These are phyloP conservation scores for Synergus itoensis DNA, from an alignment of 2,888 invertebrate genomes.

Conservation along the genomic window DNA sequence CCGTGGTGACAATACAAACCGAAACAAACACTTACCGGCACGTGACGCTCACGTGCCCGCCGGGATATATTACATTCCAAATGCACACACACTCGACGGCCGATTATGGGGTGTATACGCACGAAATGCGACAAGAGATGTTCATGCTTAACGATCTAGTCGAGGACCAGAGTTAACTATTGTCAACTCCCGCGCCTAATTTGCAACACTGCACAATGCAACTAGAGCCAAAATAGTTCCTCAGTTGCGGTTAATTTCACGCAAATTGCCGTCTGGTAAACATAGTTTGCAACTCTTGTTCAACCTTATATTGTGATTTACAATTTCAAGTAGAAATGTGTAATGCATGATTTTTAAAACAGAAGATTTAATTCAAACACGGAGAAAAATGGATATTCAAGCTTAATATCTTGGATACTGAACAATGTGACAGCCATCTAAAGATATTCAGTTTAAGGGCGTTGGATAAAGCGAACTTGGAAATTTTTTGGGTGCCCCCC, in stretches of 20 bases:
- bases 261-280: constrained; percentile 24
- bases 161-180: constrained; percentile 35
- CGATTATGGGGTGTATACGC: constrained; percentile 68
- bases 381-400: too few species aligned
- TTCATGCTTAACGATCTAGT: constrained; percentile 37
- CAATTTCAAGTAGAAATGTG: not conserved
- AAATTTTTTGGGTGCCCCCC: too few species aligned
- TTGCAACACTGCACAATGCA: constrained; percentile 35
- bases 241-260: constrained; percentile 36
- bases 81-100: constrained; percentile 76
- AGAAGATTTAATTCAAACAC: not conserved
- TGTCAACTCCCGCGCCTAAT: constrained; percentile 30
- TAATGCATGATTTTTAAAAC: not conserved
- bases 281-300: not conserved
- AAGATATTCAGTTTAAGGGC: too few species aligned
- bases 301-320: not conserved
- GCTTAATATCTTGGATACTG: too few species aligned
- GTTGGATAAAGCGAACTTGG: too few species aligned
- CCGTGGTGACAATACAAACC: constrained; percentile 78
- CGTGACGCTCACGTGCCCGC: constrained; percentile 79
- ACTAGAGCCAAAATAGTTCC: constrained; percentile 35
- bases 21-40: constrained; percentile 77
- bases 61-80: constrained; percentile 77
- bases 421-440: too few species aligned
- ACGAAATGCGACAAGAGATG: constrained; percentile 31